Evolutionary conservation across 1,140 invertebrate genomes (phyloP), one percentile per base, ranked within the genome.

Genomic region (Teleogryllus occipitalis): DNA sequence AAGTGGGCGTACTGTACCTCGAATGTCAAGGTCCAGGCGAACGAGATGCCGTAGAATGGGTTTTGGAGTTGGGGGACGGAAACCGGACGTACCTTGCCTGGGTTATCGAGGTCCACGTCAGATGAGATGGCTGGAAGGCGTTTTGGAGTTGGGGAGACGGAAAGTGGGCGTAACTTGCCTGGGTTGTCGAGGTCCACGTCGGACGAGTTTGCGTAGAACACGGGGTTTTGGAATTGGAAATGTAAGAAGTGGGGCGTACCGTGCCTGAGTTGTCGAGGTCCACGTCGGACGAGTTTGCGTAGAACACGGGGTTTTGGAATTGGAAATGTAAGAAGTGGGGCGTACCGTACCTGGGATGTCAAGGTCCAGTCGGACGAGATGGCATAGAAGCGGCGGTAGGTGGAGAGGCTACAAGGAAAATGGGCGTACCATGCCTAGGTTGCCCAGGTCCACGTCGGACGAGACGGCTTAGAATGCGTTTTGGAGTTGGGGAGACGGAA

Each of bases 381-480:
- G 0, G 94, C 95, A 83, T 97, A 97, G 84, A 96, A 97, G 85
- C 93, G 97, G 79, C 90, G 88, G 84, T 97, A 97, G 8, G 84
- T n/a, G n/a, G n/a, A n/a, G n/a, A n/a, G n/a, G n/a, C n/a, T n/a
- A n/a, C n/a, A n/a, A n/a, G n/a, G 27, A 39, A 39, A 39, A 39
- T 2, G 27, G 27, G 5, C 87, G 89, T 87, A 95, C 93, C 74
- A 91, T 91, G 83, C 94, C 95, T 8, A 94, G 94, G 87, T 94
- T 93, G 6, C 92, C 89, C 7, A 90, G 86, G 84, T 96, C 94
- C 5, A 96, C 93, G 85, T 96, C 95, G 15, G 93, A 93, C 81
- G 94, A 95, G 75, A 96, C 95, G 0, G 94, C 95, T 83, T 97
- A 97, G 84, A 96, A 97, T n/a, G n/a, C n/a, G n/a, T n/a, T n/a